phyloP scores from a whole-genome alignment of 2,888 invertebrate genomes.

The Nasonia oneida region DNA sequence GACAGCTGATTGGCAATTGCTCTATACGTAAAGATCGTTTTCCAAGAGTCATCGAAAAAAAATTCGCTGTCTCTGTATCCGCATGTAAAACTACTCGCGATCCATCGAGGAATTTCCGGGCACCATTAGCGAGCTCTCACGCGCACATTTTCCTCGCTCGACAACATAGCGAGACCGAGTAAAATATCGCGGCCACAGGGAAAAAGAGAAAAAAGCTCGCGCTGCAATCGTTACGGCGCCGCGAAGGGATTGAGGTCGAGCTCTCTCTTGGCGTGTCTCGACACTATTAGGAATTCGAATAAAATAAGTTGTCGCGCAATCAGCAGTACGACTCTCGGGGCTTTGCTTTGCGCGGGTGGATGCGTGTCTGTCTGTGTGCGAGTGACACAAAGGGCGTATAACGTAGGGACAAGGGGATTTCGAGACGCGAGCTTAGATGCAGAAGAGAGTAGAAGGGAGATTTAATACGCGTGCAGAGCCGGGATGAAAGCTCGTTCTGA shows the following conservation, averaged over 20 bases:
- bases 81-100: neutral
- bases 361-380: neutral
- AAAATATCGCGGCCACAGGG: neutral
- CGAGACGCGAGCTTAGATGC: neutral
- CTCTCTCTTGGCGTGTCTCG: conserved; percentile 66
- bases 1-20: neutral
- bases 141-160: neutral
- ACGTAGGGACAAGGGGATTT: conserved; percentile 22
- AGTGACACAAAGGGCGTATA: neutral
- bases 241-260: conserved; percentile 70
- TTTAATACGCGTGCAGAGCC: conserved; percentile 1
- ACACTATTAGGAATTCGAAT: conserved; percentile 72
- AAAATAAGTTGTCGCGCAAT: conserved; percentile 68
- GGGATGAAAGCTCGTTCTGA: conserved; percentile 40
- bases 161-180: neutral
- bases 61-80: neutral
- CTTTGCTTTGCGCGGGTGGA: neutral
- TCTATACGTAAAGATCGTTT: neutral
- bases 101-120: neutral
- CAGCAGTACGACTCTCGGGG: conserved; percentile 28
- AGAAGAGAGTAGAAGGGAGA: conserved; percentile 28
- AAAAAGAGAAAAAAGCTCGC: neutral
- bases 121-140: neutral
- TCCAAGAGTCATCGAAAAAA: too few relatives aligned
- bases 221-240: neutral